Evolutionary conservation across 2,888 invertebrate genomes (phyloP), one percentile per base, ranked within the genome.

Genomic region (Corythucha ciliata): DNA sequence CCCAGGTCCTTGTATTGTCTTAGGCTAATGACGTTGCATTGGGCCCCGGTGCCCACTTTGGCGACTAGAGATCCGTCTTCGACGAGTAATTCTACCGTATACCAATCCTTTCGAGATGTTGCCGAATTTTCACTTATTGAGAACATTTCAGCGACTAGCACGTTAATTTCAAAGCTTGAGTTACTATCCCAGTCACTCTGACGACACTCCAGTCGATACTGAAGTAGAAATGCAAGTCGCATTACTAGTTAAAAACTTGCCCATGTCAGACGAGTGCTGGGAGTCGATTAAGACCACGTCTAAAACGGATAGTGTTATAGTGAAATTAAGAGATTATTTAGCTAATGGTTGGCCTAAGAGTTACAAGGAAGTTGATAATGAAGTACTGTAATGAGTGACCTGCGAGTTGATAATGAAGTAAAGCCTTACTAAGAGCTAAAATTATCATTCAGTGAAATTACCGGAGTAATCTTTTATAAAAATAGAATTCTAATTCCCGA

Each of bases 191-290:
- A n/a, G n/a, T n/a, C n/a, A n/a, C n/a, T n/a, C n/a, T n/a, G n/a
- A n/a, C n/a, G n/a, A n/a, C n/a, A n/a, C n/a, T n/a, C n/a, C n/a
- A n/a, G n/a, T 55, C 39, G 54, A 56, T 29, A 2, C 2, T 24
- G 20, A 34, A 3, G 53, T 57, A 46, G 50, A 57, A 37, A 48
- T 58, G 20, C 53, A 53, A 21, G 48, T 57, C 33, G 56, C 57
- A 52, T 51, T 50, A 33, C 25, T 61, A 25, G 29, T 53, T 21
- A 41, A 57, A 39, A 40, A 58, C 37, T 32, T 61, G 32, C 57
- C 59, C 20, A 58, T 61, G 36, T 57, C 59, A 16, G 50, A 57
- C 33, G 39, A 54, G 27, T 52, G 41, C 25, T 56, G 51, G 48
- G 29, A 14, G n/a, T 24, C 55, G 48, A 53, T 61, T 25, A 49